Evolutionary conservation across 2,888 invertebrate genomes (phyloP), one percentile per base, ranked within the genome.

Genomic region (Morpho helenor): DNA sequence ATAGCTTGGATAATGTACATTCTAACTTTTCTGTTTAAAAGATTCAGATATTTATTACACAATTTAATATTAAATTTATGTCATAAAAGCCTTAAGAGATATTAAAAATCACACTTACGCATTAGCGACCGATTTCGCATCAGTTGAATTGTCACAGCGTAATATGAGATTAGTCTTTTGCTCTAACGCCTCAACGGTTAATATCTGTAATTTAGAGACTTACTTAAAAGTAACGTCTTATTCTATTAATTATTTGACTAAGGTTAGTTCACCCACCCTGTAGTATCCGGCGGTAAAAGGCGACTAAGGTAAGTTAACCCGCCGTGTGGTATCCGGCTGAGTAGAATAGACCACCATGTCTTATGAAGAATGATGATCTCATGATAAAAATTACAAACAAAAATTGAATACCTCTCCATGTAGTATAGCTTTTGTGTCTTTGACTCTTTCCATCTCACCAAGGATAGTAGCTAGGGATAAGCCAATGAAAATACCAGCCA

Each of bases 401-500:
- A 58, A 57, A 50, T 54, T n/a, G 51, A 61, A 55, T 67, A 81
- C 80, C 66, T 79, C 75, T 9, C 74, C 75, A n/a, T 68, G 71
- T 9, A 76, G 52, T 4, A 75, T 62, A 16, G 67, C 70, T 7
- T 67, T 71, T 3, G 68, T 57, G 0, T 61, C 64, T 40, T 66
- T 66, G 44, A 70, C 68, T 3, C 64, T 61, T 7, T 75, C 72
- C 56, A 82, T 67, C 6, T 70, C 65, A 1, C 57, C 52, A 16
- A 82, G 61, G 60, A 79, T 67, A 9, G 59, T 60, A 0, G 80
- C 69, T 2, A 85, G 61, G 0, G 80, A 76, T 7, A 75, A 48
- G 0, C 86, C 87, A 3, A 87, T 76, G 23, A 79, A 71, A 7
- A 80, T n/a, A 1, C 86, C 87, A 1, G 80, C 68, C 2, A 74